Evolutionary conservation across 2,888 invertebrate genomes (phyloP).

Genomic region (Drosophila mayaguana): DNA sequence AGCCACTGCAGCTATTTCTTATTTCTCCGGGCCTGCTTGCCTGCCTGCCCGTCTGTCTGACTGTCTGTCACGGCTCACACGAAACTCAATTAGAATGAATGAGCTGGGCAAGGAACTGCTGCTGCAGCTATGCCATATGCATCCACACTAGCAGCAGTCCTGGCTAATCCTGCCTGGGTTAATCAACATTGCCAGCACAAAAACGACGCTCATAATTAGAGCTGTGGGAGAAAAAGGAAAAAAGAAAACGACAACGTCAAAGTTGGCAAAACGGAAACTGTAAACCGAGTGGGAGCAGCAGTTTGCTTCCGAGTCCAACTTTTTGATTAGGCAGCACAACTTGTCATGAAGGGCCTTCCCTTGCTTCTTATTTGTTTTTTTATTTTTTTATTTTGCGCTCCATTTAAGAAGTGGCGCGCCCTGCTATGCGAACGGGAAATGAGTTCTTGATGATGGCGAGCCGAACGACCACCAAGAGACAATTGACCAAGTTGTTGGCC

Average conservation of each 20-base stretch:
- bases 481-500: constrained; percentile 34
- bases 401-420: constrained; percentile 57
- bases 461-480: constrained; percentile 31
- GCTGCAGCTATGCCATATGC: constrained; percentile 21
- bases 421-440: constrained; percentile 53
- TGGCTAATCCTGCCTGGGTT: constrained; percentile 23
- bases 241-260: not conserved
- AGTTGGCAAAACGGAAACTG: constrained; percentile 19
- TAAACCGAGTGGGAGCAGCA: constrained; percentile 31
- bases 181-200: constrained; percentile 31
- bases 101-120: constrained; percentile 38
- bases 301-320: constrained; percentile 19
- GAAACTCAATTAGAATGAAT: constrained; percentile 72
- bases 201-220: constrained; percentile 38
- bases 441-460: constrained; percentile 69
- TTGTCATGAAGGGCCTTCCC: constrained; percentile 15
- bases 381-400: constrained; percentile 45
- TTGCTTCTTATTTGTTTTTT: not conserved
- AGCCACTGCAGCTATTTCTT: constrained; percentile 8
- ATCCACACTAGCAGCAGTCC: constrained; percentile 21
- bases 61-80: constrained; percentile 30
- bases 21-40: not conserved
- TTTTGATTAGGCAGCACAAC: constrained; percentile 62
- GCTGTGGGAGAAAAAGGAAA: constrained; percentile 23
- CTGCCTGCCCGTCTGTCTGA: constrained; percentile 16